Base-by-base conservation (phyloP, 2,113 vertebrate genomes). In the Lepisosteus osseus region DNA sequence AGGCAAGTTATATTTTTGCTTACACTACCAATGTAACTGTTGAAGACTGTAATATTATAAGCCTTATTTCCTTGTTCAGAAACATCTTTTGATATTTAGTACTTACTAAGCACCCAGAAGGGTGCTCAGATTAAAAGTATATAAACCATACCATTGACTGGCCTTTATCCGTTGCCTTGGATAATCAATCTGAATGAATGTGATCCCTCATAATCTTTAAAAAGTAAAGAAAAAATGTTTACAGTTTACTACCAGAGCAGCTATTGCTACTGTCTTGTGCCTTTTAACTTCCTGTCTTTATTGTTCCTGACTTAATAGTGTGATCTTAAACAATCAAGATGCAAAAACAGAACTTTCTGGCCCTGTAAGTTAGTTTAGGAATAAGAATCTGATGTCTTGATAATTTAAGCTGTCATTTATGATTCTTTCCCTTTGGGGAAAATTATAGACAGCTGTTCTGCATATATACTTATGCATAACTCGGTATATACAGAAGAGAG, bases 41-140 rank as follows among this genome's bases (percentile, higher is more conserved):
- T 89, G 83, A 83, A 82, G 84, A 83, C 85, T 83, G 87, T 70
- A 85, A 83, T 88, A 88, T 89, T 91, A 82, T 92, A 89, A 90
- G 91, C 94, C 92, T 95, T 94, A 92, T 83, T 86, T 87, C 90
- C 88, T 87, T 85, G 87, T 86, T 90, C 90, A 70, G 54, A 69
- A 51, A 45, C 57, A 84, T 83, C 84, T 72, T 82, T 79, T 54
- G 61, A 83, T 83, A 89, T 80, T 82, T 88, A 84, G 85, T 86
- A 86, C 85, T 82, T 89, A 91, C 2, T 64, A 54, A 64, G 54
- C 70, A 29, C 65, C 47, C 61, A 65, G 13, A 69, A 43, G 65
- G 59, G 56, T 29, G 5, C 59, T 69, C 45, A 13, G 61, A 74
- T 54, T 55, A 44, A 63, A n/a, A 6, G 9, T 51, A 51, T 51